phyloP scores from a whole-genome alignment of 2,888 invertebrate genomes.

The Busseola fusca region DNA sequence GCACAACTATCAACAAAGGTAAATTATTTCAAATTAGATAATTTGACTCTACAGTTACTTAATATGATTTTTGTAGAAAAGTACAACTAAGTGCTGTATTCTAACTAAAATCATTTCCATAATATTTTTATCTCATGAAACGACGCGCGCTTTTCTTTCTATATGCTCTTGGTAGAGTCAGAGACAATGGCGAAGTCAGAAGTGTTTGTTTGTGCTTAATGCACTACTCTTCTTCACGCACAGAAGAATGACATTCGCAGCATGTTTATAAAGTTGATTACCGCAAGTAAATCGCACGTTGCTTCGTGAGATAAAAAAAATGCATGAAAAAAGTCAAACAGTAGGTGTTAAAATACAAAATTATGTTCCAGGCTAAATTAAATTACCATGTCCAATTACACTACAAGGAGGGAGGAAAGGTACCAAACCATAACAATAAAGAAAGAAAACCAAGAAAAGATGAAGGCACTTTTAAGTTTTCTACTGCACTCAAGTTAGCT shows the following conservation, averaged over 20 bases:
- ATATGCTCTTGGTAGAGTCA: background rate
- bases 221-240: background rate
- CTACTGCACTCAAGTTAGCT: constrained; percentile 78
- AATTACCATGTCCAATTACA: constrained; percentile 74
- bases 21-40: constrained; percentile 33
- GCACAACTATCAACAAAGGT: constrained; percentile 80
- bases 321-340: background rate
- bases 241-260: background rate
- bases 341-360: background rate
- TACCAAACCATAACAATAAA: constrained; percentile 61
- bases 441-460: constrained; percentile 80
- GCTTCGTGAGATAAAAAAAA: no score
- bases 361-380: constrained; percentile 73
- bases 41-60: background rate
- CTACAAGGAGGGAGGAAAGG: constrained; percentile 37
- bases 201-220: background rate
- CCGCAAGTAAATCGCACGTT: background rate
- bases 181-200: background rate
- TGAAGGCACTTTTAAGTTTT: constrained; percentile 70
- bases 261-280: background rate
- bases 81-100: background rate
- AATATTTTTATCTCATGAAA: background rate
- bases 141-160: background rate
- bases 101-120: background rate
- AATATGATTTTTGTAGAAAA: background rate